Percentiles rank a stretch among this genome's conserved stretches.
Evolutionary conservation across 2,888 invertebrate species (phyloP).

Genomic region (Aspidiotus rigidus): DNA sequence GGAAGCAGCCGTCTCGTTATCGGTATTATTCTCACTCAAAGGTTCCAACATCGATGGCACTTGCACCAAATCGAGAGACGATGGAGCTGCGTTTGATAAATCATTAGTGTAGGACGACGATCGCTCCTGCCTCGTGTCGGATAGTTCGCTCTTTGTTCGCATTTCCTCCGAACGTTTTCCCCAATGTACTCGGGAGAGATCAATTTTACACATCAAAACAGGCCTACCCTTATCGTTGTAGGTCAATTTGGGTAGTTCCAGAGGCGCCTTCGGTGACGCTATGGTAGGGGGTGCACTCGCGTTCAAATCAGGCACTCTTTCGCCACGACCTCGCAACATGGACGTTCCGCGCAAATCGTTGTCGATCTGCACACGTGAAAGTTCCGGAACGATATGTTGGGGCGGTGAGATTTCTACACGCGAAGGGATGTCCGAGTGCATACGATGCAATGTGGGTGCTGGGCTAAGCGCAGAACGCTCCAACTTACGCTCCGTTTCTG

Average conservation of each 20-base stretch:
- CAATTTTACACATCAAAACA: constrained; percentile 45
- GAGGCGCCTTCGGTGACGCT: background rate
- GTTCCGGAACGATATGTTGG: background rate
- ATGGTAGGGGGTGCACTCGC: background rate
- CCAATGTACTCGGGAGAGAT: constrained; percentile 42
- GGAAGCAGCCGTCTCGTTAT: background rate
- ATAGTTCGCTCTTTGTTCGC: constrained; percentile 46
- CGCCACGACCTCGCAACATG: background rate
- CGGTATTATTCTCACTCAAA: background rate
- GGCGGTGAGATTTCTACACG: constrained; percentile 10
- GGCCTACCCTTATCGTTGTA: constrained; percentile 37
- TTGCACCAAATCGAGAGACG: background rate
- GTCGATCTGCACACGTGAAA: background rate
- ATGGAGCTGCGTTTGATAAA: background rate
- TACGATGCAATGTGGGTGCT: background rate
- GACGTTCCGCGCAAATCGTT: background rate
- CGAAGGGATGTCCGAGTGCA: constrained; percentile 4
- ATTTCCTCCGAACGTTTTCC: constrained; percentile 46
- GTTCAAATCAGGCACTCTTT: background rate
- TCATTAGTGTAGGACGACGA: background rate
- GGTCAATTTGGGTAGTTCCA: constrained; percentile 14
- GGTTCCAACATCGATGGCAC: constrained; percentile 17
- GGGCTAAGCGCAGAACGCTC: constrained; percentile 34
- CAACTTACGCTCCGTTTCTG: constrained; percentile 35
- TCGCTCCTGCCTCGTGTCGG: constrained; percentile 46